phyloP scores from a whole-genome alignment of 2,113 vertebrate genomes.

The Epinephelus fuscoguttatus region DNA sequence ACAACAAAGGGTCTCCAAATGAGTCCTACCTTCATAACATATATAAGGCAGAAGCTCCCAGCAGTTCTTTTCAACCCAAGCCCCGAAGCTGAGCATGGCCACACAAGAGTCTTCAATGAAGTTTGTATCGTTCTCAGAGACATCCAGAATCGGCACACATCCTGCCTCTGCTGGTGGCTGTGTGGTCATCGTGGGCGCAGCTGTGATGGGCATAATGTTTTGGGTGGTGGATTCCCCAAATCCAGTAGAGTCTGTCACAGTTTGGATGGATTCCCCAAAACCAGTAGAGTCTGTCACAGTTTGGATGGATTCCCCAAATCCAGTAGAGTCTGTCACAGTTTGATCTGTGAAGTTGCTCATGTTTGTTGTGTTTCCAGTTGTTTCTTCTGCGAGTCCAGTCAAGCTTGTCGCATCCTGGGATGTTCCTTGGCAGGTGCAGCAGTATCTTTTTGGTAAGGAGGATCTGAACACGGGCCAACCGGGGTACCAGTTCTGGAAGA shows the following conservation, averaged over 20 bases:
- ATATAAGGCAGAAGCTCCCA: conserved; percentile 66
- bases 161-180: background rate
- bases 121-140: background rate
- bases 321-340: background rate
- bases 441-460: background rate
- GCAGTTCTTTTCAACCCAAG: conserved; percentile 80
- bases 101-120: conserved; percentile 78
- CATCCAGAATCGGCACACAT: background rate
- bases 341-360: background rate
- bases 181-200: background rate
- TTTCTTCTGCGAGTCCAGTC: accelerated
- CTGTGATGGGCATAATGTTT: background rate
- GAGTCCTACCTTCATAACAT: conserved; percentile 81
- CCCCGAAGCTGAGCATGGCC: conserved; percentile 71
- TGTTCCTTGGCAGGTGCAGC: conserved; percentile 39
- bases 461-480: conserved; percentile 69
- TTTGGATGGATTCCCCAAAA: too few species aligned
- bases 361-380: background rate
- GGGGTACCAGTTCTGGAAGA: conserved; percentile 85
- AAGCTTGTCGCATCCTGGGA: background rate
- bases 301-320: too few species aligned
- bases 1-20: background rate
- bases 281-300: too few species aligned
- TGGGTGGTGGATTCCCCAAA: background rate
- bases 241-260: background rate